Percentiles rank a stretch among this genome's conserved stretches.
These are phyloP conservation scores for Limnothrissa miodon DNA, from an alignment of 2,113 vertebrate species.

Conservation along the genomic window DNA sequence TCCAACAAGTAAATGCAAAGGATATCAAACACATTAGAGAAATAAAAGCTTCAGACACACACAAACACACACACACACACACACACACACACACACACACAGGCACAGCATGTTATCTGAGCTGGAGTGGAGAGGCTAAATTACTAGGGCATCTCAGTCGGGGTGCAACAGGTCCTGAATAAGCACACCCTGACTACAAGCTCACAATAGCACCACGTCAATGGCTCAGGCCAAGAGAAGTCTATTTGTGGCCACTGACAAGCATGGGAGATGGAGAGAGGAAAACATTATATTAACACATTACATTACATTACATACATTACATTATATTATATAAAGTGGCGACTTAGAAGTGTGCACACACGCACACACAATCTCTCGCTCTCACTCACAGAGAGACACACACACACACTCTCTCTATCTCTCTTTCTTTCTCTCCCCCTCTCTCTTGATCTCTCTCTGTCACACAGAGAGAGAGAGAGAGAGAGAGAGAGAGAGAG, in stretches of 20 bases:
- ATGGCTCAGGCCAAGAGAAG: not conserved
- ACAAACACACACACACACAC: no score
- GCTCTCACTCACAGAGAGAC: no score
- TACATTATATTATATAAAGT: no score
- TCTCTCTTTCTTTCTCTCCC: no score
- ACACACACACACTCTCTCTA: no score
- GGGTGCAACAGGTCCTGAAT: not conserved
- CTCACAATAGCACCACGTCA: not conserved
- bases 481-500: not conserved
- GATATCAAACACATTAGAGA: not conserved
- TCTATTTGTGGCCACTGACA: not conserved
- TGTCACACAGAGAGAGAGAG: not conserved
- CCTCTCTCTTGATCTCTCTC: no score
- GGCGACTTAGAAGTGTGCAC: no score
- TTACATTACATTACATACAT: not conserved
- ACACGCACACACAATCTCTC: no score
- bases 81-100: not conserved
- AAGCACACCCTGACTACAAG: not conserved
- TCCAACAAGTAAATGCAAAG: not conserved
- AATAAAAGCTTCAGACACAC: no score
- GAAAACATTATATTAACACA: not conserved
- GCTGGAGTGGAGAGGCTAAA: not conserved
- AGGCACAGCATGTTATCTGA: not conserved
- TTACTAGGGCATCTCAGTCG: not conserved
- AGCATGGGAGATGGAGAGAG: not conserved